Base-by-base conservation (phyloP, 2,888 invertebrate species). In the Parochlus steinenii region DNA sequence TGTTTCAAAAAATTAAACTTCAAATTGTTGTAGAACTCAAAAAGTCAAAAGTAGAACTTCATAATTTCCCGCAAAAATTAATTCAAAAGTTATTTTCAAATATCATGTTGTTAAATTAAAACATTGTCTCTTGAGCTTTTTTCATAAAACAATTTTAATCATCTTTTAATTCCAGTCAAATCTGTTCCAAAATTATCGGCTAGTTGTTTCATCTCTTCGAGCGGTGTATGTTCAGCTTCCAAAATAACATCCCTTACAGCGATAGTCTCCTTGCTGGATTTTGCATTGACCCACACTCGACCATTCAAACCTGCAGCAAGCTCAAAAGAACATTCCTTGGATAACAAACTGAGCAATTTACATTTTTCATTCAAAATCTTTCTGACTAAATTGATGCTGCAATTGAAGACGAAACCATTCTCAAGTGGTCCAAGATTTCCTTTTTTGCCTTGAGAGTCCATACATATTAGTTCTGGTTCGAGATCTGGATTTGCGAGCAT, bases 231-330 rank as follows among this genome's bases (percentile, higher is more conserved):
- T 53, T 81, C 79, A 3, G 75, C 69, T 2, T 69, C 71, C 41
- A 80, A 53, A 41, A 92, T 74, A 14, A 80, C 78, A 64, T 80
- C 82, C 3, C 76, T 74, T n/a, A 92, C 58, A 3, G 77, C 79
- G 36, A 90, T 71, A 3, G 83, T 80, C 44, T 85, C 77, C 38
- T 69, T 66, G 33, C 69, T 60, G 3, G 70, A 65, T 34, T 70
- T 71, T 0, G 77, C 74, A 51, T 78, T 79, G 5, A 97, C 67
- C 95, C 95, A 97, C 33, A 97, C 73, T 45, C 81, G 72, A 2
- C 98, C 98, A 55, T 98, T 98, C 65, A 92, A 71, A 0, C 97
- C 98, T 4, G 89, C 70, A 1, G 87, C 85, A 29, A 86, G 64
- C 62, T 95, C 95, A 63, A 76, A 93, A 0, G 79, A 74, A 55